A percentile compares a stretch with the other conserved stretches of the same genome.
Conservation (phyloP, 2,888 invertebrate genomes). For the Eretmocerus hayati region DNA sequence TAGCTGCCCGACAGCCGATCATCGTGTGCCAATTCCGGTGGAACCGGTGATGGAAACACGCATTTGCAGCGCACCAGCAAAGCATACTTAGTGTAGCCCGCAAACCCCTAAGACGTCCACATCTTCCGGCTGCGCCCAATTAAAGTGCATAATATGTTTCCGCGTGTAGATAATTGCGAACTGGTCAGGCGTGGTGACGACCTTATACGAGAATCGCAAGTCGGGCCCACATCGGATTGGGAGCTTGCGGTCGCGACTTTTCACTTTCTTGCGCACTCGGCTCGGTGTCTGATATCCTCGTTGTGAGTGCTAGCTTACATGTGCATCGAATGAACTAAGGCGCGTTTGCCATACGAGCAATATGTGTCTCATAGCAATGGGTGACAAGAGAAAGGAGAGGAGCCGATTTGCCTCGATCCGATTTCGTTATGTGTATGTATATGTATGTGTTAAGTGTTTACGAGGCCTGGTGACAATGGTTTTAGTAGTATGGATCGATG, state of each 20-base stretch:
- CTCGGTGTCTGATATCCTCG: neutral
- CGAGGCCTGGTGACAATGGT: neutral
- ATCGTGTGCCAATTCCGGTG: neutral
- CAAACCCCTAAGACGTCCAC: neutral
- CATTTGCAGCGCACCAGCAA: neutral
- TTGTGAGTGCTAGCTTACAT: neutral
- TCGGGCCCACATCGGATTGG: neutral
- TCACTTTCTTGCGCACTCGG: conserved; percentile 13
- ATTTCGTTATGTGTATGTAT: neutral
- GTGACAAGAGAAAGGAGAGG: conserved; percentile 17
- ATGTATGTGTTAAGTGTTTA: neutral
- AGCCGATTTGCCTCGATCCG: conserved; percentile 8
- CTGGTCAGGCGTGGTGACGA: conserved; percentile 4
- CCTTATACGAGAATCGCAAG: conserved; percentile 15
- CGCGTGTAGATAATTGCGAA: conserved; percentile 9
- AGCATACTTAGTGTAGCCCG: neutral
- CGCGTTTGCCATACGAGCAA: too few relatives aligned
- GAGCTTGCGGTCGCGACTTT: conserved; percentile 8
- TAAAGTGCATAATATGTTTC: neutral
- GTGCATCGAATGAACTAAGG: neutral
- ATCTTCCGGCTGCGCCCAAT: conserved; percentile 9
- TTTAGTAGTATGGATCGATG: too few relatives aligned
- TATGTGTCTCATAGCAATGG: neutral
- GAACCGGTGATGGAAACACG: too few relatives aligned
- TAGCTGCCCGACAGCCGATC: too few relatives aligned